These are phyloP conservation scores for Echinops telfairi DNA, from an alignment of 2,113 vertebrate species.

Conservation along the genomic window DNA sequence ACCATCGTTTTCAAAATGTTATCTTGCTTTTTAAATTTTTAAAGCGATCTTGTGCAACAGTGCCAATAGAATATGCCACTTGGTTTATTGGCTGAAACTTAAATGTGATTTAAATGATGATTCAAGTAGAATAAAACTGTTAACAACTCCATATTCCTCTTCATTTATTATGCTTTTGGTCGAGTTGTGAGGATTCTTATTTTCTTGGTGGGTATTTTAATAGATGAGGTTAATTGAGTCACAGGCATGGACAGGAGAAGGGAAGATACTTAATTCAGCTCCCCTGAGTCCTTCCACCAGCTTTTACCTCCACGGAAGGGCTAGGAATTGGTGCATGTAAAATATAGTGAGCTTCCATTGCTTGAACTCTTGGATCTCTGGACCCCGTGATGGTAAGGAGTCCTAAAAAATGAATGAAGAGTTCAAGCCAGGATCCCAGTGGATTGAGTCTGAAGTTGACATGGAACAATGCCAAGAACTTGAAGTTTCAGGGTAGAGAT, in stretches of 20 bases:
- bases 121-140: not conserved
- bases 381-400: fast-evolving
- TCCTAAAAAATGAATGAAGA: fast-evolving
- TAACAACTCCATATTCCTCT: not conserved
- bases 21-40: not conserved
- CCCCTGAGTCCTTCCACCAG: not conserved
- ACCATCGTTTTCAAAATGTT: not conserved
- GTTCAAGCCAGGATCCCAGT: not conserved
- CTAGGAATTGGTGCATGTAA: not conserved
- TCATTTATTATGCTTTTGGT: not conserved
- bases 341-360: not conserved
- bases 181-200: not conserved
- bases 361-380: not conserved
- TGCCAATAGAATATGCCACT: not conserved
- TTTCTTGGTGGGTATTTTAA: not conserved
- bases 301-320: not conserved
- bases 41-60: not conserved
- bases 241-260: not conserved
- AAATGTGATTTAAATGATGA: not conserved
- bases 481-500: not conserved
- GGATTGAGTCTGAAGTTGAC: no score
- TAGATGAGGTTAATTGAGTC: not conserved
- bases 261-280: not conserved
- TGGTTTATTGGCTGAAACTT: not conserved
- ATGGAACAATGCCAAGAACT: not conserved